Evolutionary conservation across 2,113 vertebrate species (phyloP).

Genomic region (Gymnogyps californianus): DNA sequence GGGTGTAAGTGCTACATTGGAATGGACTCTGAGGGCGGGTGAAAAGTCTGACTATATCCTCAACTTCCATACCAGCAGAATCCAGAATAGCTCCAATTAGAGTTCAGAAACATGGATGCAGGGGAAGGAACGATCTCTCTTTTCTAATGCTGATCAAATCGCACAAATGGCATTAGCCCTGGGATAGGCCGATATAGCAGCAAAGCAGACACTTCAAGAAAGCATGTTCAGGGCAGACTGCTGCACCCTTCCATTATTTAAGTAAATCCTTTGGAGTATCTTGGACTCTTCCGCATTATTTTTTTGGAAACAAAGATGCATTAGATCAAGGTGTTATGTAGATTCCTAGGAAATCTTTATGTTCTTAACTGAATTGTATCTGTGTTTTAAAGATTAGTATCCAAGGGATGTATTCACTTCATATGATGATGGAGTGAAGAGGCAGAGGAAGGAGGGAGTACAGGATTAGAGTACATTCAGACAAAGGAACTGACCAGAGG

Average conservation of each 20-base stretch:
- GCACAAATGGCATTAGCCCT: neutral
- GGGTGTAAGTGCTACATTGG: neutral
- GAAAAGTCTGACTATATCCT: neutral
- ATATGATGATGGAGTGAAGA: neutral
- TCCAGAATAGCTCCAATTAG: neutral
- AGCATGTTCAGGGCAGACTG: neutral
- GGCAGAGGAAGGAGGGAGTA: neutral
- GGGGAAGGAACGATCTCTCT: neutral
- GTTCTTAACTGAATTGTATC: neutral
- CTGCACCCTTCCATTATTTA: neutral
- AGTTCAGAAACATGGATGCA: neutral
- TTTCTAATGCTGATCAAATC: neutral
- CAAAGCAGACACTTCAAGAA: neutral
- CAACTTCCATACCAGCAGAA: neutral
- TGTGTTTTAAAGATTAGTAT: neutral
- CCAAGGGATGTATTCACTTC: neutral
- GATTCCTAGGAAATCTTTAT: neutral
- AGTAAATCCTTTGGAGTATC: neutral
- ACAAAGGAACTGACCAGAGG: neutral
- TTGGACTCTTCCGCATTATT: neutral
- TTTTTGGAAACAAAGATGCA: neutral
- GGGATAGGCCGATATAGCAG: fast-evolving
- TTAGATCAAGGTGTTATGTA: neutral
- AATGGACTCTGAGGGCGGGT: neutral
- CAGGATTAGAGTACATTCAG: neutral